These are phyloP conservation scores for Aethina tumida DNA, from an alignment of 1,140 invertebrate genomes.

Conservation along the genomic window DNA sequence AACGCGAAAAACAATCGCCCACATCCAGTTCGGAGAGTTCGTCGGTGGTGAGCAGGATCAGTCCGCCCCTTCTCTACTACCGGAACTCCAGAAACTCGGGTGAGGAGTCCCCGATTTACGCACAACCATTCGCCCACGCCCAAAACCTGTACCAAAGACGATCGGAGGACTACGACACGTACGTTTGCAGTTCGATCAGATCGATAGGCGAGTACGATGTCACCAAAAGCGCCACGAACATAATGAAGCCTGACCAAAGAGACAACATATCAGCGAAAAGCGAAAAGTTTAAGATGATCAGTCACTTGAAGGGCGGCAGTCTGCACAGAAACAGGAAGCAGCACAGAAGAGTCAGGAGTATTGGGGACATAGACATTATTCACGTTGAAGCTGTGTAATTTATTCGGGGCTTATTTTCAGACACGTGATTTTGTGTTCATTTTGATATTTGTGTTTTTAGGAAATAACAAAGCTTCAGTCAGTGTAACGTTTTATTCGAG, in stretches of 20 bases:
- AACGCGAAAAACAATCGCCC: conserved; percentile 37
- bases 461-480: no score
- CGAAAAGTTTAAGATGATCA: conserved; percentile 9
- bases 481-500: no score
- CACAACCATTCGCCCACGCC: conserved; percentile 23
- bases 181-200: conserved; percentile 17
- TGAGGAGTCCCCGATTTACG: conserved; percentile 29
- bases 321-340: conserved; percentile 34
- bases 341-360: conserved; percentile 59
- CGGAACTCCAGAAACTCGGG: conserved; percentile 17
- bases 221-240: conserved; percentile 19
- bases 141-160: conserved; percentile 18
- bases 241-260: conserved; percentile 12
- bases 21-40: conserved; percentile 46
- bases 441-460: no score
- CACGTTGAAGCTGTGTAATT: conserved; percentile 15
- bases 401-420: no score
- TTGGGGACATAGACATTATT: conserved; percentile 53
- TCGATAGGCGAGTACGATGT: conserved; percentile 25
- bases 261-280: conserved; percentile 13
- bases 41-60: conserved; percentile 40
- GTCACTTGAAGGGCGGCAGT: no score
- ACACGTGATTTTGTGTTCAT: no score
- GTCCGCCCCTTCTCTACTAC: conserved; percentile 35
- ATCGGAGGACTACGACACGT: conserved; percentile 25